Conservation (phyloP, 2,113 vertebrate genomes). For the Heptranchias perlo region DNA sequence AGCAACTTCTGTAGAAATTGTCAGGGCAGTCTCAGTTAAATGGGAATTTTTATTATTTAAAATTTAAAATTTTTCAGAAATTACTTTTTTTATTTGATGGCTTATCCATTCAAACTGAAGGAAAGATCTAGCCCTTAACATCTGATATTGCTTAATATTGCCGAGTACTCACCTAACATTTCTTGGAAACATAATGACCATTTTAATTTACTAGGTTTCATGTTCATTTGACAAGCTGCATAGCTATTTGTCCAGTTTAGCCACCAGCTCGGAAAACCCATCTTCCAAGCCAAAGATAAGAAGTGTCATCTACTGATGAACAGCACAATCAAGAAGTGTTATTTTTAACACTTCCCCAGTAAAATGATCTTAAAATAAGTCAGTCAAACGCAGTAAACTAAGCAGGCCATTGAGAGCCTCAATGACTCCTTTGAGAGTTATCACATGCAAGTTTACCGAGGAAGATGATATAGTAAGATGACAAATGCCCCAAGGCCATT, state of each 20-base stretch:
- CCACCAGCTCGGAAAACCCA: background rate
- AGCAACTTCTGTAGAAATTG: background rate
- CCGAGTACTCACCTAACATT: background rate
- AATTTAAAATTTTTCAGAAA: background rate
- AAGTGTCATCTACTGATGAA: background rate
- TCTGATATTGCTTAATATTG: background rate
- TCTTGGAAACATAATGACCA: conserved; percentile 10
- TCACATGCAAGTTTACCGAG: conserved; percentile 28
- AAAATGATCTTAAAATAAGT: conserved; percentile 31
- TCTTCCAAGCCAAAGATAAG: background rate
- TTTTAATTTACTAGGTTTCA: conserved; percentile 19
- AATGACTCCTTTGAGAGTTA: background rate
- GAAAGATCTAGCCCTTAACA: background rate
- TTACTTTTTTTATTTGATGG: background rate
- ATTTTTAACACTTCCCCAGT: conserved; percentile 37
- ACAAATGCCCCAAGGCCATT: conserved; percentile 11
- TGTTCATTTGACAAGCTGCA: background rate
- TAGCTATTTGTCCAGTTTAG: background rate
- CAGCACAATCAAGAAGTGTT: background rate
- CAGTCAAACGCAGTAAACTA: conserved; percentile 21
- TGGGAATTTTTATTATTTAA: too few relatives aligned
- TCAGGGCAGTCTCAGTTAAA: background rate
- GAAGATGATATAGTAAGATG: conserved; percentile 22
- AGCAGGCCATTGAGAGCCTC: background rate
- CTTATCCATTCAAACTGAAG: background rate